Percentiles rank a stretch among this genome's conserved stretches.
Conservation (phyloP, 1,140 invertebrate species). For the Riptortus pedestris region DNA sequence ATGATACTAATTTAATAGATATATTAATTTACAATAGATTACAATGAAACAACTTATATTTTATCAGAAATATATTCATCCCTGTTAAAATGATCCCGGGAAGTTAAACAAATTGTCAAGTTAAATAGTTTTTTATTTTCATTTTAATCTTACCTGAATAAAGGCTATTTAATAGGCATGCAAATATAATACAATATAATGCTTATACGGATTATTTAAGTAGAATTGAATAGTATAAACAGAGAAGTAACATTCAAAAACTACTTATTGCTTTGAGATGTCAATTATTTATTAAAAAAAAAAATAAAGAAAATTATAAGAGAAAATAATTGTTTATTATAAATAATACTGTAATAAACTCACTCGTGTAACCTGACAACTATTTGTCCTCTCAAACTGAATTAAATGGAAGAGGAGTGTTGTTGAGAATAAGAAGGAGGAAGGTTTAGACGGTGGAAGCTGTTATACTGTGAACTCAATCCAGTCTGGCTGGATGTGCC, state of each 20-base stretch:
- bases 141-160: neutral
- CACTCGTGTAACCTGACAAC: constrained; percentile 5
- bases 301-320: neutral
- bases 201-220: too few relatives aligned
- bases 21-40: neutral
- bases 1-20: neutral
- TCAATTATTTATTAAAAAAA: neutral
- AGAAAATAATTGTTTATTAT: constrained; percentile 9
- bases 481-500: constrained; percentile 27
- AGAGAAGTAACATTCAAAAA: too few relatives aligned
- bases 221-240: too few relatives aligned
- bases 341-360: constrained; percentile 13
- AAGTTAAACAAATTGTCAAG: constrained; percentile 2
- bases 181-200: too few relatives aligned
- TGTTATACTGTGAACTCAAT: constrained; percentile 28
- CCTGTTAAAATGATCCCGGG: neutral
- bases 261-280: constrained; percentile 13
- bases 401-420: neutral
- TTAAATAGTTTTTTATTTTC: neutral
- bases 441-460: constrained; percentile 10
- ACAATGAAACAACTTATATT: neutral
- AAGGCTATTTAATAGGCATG: neutral
- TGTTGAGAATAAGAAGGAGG: neutral
- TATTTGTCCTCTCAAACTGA: constrained; percentile 2
- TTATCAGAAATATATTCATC: neutral